Evolutionary conservation across 2,797 vertebrate genomes (phyloP), one percentile per base, ranked within the genome.

Genomic region (Phoebastria nigripes): DNA sequence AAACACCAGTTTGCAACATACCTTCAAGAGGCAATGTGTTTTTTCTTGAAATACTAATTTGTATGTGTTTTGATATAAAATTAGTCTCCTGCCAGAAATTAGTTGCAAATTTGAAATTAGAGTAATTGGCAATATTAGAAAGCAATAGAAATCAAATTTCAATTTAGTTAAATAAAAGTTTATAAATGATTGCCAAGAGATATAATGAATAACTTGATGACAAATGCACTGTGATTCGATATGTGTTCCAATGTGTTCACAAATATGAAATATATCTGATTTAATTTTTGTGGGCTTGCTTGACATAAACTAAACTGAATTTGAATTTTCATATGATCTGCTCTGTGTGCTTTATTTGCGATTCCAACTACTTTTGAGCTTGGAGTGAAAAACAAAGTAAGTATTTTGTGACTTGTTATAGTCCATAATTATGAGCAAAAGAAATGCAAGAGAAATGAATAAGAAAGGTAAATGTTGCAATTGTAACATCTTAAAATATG

Each of bases 151-250:
- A 70, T 84, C 4, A 77, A 61, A 47, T 55, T 83, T 83, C 16
- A 24, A 4, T 58, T 73, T 21, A 29, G 33, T 52, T 51, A 54
- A 76, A 79, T 70, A 44, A 72, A 82, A 77, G 35, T 15, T 55
- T 59, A 16, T 74, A 22, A 54, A 26, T 46, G 0, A 52, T 67
- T 82, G n/a, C 6, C 41, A 51, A 19, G 87, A 51, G 21, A 24
- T 70, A 12, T 35, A 35, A 35, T 14, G 0, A 52, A 46, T 82
- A 35, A 28, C 15, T 39, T 67, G 54, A 51, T 51, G 6, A 54
- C 33, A 58, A 81, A 35, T 52, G 6, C 54, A 22, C 9, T 51
- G 7, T 63, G 51, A 63, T 81, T 87, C 0, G 0, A 11, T 17
- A 1, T 16, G 8, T 83, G 11, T 65, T 77, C 22, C 11, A 49